These are phyloP conservation scores for Drosophila quasianomalipes DNA, from an alignment of 2,888 invertebrate genomes.

Conservation along the genomic window DNA sequence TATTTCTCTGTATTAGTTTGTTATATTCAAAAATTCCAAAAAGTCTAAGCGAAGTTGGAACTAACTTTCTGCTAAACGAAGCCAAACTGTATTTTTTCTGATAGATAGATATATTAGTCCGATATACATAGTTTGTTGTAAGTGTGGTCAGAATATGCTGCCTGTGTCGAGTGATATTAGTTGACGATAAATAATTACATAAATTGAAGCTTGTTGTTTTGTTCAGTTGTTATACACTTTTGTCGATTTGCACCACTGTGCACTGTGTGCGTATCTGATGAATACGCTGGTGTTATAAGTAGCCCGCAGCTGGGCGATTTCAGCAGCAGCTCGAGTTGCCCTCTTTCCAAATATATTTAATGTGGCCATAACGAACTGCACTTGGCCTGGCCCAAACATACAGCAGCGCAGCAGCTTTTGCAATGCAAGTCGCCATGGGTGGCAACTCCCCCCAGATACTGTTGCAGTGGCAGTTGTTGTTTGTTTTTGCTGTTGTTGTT, in stretches of 20 bases:
- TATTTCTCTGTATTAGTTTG: too few relatives aligned
- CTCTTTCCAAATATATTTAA: slow-evolving; percentile 38
- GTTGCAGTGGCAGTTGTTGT: slow-evolving; percentile 60
- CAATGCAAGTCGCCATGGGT: slow-evolving; percentile 59
- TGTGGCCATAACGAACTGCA: slow-evolving; percentile 59
- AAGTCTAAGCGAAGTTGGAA: too few relatives aligned
- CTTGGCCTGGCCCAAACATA: slow-evolving; percentile 42
- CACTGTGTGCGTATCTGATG: neutral
- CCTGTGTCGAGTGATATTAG: neutral
- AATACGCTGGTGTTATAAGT: slow-evolving; percentile 4
- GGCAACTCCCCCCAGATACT: slow-evolving; percentile 44
- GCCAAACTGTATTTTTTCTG: neutral
- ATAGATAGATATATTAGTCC: neutral
- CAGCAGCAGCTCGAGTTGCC: neutral
- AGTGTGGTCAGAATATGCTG: neutral
- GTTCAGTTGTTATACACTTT: neutral
- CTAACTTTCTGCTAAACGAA: too few relatives aligned
- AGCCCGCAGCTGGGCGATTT: slow-evolving; percentile 3
- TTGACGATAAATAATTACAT: neutral
- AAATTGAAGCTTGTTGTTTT: neutral
- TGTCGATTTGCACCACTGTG: slow-evolving; percentile 16
- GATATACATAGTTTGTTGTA: neutral
- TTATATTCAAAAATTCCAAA: too few relatives aligned
- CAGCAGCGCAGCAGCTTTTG: slow-evolving; percentile 37
- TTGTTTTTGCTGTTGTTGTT: slow-evolving; percentile 52